phyloP scores from a whole-genome alignment of 2,888 invertebrate genomes.

The Tinea trinotella region DNA sequence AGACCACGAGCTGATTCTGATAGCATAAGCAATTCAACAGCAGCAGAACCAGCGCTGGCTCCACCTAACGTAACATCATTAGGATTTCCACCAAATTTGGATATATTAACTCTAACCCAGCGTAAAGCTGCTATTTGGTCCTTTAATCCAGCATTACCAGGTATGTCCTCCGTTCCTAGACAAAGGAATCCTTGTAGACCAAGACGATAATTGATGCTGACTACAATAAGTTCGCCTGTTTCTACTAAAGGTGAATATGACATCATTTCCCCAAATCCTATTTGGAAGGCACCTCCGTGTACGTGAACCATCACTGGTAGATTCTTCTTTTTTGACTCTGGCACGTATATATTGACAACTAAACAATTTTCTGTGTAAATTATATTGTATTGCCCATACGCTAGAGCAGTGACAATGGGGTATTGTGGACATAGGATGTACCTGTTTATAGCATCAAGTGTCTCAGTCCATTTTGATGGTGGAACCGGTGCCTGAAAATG shows the following conservation, averaged over 20 bases:
- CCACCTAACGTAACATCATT: conserved; percentile 21
- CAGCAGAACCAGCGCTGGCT: conserved; percentile 16
- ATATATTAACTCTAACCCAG: conserved; percentile 22
- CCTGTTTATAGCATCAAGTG: conserved; percentile 11
- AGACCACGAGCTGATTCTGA: conserved; percentile 17
- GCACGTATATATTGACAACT: conserved; percentile 31
- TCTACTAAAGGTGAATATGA: conserved; percentile 24
- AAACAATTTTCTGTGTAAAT: conserved; percentile 30
- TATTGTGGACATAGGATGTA: conserved; percentile 15
- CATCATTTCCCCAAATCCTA: conserved; percentile 28
- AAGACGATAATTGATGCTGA: conserved; percentile 20
- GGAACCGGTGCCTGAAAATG: conserved; percentile 19
- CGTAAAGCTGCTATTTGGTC: conserved; percentile 21
- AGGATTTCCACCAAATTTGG: conserved; percentile 4
- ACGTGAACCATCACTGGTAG: conserved; percentile 33
- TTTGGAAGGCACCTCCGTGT: conserved; percentile 33
- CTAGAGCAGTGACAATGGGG: background rate
- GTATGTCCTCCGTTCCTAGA: conserved; percentile 20
- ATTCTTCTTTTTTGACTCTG: conserved; percentile 26
- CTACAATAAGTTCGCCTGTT: conserved; percentile 22
- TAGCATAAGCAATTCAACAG: conserved; percentile 18
- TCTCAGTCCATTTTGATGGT: conserved; percentile 17
- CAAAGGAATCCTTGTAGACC: conserved; percentile 20
- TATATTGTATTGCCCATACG: background rate
- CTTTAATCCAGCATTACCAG: conserved; percentile 23